Base-by-base conservation (phyloP, 2,113 vertebrate genomes). In the Willisornis vidua region DNA sequence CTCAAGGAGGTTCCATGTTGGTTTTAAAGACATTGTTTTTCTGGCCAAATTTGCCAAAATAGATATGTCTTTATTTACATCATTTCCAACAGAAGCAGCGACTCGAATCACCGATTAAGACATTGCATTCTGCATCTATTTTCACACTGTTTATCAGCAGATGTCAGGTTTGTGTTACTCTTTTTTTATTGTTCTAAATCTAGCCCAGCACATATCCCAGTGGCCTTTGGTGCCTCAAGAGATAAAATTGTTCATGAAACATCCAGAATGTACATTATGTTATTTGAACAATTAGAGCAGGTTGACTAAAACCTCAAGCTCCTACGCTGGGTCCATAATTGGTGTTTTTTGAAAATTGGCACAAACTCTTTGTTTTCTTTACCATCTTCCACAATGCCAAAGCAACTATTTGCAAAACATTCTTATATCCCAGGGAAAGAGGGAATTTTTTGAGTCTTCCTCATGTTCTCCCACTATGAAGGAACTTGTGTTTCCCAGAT, bases 101-200 rank as follows among this genome's bases (percentile, higher is more conserved):
- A 25, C 45, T 82, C 24, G 66, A 68, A 63, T 89, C n/a, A 12
- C 61, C 0, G 8, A 76, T 82, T 17, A 39, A 59, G 84, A 43
- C 2, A 0, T 33, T 43, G 31, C 6, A 24, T 28, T 79, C 51
- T 77, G 16, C 43, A 20, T 70, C 37, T 91, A 3, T 43, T 79
- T 78, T 73, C 43, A 59, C 26, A 7, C 10, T 82, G 51, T 94
- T 94, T 92, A 94, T 94, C 89, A 89, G 71, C 71, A 80, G 41
- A 41, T 94, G 58, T 89, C 87, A 82, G 74, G 75, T 61, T 65
- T 52, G 19, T 51, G 22, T 85, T 51, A 22, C 14, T 66, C 12
- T 18, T 37, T 55, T 76, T 72, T 75, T 16, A 43, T 68, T 70
- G 18, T 19, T 51, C 63, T 93, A 65, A 76, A 87, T 48, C 57